Evolutionary conservation across 2,797 vertebrate species (phyloP).

Genomic region (Ataeniobius toweri): DNA sequence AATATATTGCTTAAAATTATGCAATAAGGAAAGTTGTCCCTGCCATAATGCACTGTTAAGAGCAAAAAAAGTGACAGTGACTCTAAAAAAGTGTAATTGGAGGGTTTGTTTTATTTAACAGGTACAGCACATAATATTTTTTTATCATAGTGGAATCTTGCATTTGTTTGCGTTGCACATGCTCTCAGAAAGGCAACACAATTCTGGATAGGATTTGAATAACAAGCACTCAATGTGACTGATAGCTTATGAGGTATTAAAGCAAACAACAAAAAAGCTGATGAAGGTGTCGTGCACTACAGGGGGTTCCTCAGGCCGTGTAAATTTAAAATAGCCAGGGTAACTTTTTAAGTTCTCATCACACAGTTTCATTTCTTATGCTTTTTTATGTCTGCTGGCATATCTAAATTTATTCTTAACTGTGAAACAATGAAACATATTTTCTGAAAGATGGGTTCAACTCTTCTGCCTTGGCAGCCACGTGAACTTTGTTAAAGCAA

Average conservation of each 20-base stretch:
- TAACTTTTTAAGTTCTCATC: background rate
- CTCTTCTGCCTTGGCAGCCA: too few relatives aligned
- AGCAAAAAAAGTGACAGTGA: background rate
- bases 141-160: background rate
- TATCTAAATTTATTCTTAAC: background rate
- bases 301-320: background rate
- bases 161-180: conserved; percentile 5
- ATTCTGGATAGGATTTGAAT: conserved; percentile 1
- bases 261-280: background rate
- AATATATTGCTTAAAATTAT: background rate
- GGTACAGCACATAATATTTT: background rate
- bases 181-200: background rate
- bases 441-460: background rate
- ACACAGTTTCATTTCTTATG: background rate
- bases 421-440: background rate
- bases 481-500: too few relatives aligned
- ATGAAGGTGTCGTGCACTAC: background rate
- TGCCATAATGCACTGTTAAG: background rate
- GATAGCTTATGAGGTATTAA: background rate
- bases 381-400: background rate
- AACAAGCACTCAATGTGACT: background rate
- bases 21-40: background rate
- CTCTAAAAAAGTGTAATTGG: background rate
- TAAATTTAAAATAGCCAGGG: background rate
- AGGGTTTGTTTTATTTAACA: background rate